Evolutionary conservation across 2,113 vertebrate species (phyloP).

Genomic region (Cephalopterus ornatus): DNA sequence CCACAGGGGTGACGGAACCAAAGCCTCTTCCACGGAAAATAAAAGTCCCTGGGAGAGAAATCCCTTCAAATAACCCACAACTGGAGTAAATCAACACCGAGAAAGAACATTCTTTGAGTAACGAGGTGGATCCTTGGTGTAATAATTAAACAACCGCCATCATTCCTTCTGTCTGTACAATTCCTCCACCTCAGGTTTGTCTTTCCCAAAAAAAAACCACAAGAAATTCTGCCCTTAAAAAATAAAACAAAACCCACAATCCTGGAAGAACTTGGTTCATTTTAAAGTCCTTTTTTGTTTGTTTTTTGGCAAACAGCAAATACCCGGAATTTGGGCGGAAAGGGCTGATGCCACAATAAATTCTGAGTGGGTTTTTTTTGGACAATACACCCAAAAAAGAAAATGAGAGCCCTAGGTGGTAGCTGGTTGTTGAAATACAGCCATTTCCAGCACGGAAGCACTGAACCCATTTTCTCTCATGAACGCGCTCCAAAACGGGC

Average conservation of each 20-base stretch:
- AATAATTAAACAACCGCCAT: not conserved
- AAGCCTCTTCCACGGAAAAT: not conserved
- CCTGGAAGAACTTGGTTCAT: not conserved
- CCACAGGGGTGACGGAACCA: not conserved
- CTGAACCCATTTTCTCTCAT: not conserved
- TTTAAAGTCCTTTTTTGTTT: not conserved
- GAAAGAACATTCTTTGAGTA: not conserved
- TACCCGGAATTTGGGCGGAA: not conserved
- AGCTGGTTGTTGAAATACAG: not conserved
- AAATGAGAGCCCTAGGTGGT: conserved; percentile 12
- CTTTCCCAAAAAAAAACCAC: not conserved
- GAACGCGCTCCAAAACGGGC: not conserved
- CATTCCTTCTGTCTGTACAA: not conserved
- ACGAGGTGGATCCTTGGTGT: not conserved
- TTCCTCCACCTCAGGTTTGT: not conserved
- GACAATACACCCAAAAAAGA: not conserved
- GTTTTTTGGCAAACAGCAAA: not conserved
- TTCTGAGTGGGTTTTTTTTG: not conserved
- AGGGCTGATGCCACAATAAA: not conserved
- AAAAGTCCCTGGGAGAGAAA: not conserved
- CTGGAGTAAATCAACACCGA: not conserved
- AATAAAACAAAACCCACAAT: not conserved
- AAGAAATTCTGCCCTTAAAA: not conserved
- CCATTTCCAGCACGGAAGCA: not conserved
- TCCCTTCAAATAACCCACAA: not conserved